These are phyloP conservation scores for Thermophis baileyi DNA, from an alignment of 2,113 vertebrate genomes.

Conservation along the genomic window DNA sequence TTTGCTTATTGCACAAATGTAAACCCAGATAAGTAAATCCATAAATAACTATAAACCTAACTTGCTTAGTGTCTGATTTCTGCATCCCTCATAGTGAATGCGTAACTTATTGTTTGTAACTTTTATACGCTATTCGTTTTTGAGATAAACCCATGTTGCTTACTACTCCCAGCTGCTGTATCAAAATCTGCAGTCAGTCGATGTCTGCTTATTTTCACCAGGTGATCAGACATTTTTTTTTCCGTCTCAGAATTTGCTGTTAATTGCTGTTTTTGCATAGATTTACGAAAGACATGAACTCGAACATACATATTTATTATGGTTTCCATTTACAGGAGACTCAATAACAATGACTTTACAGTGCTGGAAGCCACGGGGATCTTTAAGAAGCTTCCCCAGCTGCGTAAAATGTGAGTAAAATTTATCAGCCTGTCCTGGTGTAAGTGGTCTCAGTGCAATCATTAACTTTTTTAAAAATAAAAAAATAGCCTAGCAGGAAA, in stretches of 20 bases:
- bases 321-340: slow-evolving; percentile 72
- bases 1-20: not conserved
- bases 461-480: slow-evolving; percentile 32
- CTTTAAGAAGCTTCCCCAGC: slow-evolving; percentile 95
- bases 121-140: not conserved
- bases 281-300: not conserved
- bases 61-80: not conserved
- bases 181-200: not conserved
- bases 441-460: not conserved
- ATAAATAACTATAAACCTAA: not conserved
- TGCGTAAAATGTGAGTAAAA: slow-evolving; percentile 93
- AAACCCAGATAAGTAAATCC: not conserved
- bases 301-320: not conserved
- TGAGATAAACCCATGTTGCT: not conserved
- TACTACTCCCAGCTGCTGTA: too few species aligned
- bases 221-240: not conserved
- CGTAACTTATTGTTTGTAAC: not conserved
- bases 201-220: not conserved
- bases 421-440: not conserved
- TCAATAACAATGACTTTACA: slow-evolving; percentile 98
- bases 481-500: slow-evolving; percentile 22
- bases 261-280: not conserved
- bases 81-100: not conserved
- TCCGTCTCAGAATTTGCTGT: not conserved
- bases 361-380: slow-evolving; percentile 95